phyloP scores from a whole-genome alignment of 2,113 vertebrate species.

The Nicator chloris region DNA sequence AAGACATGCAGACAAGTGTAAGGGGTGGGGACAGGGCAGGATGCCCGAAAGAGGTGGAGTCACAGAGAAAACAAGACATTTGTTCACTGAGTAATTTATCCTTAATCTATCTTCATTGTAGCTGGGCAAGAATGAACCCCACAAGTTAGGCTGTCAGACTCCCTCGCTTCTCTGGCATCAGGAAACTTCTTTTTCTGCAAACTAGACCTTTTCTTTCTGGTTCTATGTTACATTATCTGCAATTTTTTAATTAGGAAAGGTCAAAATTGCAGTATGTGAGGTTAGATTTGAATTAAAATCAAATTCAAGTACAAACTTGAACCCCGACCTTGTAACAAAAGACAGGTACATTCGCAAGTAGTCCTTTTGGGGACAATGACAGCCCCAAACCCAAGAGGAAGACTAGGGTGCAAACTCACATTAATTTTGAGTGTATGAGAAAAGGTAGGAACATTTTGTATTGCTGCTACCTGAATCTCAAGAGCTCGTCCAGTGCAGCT shows the following conservation, averaged over 20 bases:
- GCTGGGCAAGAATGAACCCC: background rate
- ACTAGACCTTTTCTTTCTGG: background rate
- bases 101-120: background rate
- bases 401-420: background rate
- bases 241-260: background rate
- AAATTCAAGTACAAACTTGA: background rate
- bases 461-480: background rate
- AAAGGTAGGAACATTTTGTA: background rate
- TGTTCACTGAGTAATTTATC: slow-evolving; percentile 33
- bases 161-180: background rate
- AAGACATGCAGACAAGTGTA: slow-evolving; percentile 47
- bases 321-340: accelerated
- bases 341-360: background rate
- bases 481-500: background rate
- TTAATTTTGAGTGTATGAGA: background rate
- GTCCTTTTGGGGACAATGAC: background rate
- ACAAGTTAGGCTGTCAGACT: background rate
- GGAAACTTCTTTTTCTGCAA: background rate
- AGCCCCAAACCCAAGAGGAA: background rate
- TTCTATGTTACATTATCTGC: background rate
- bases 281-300: background rate
- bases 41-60: slow-evolving; percentile 27
- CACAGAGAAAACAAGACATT: slow-evolving; percentile 34
- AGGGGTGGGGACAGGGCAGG: slow-evolving; percentile 18
- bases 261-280: background rate